phyloP scores from a whole-genome alignment of 2,888 invertebrate species.

The Pachymerium ferrugineum region DNA sequence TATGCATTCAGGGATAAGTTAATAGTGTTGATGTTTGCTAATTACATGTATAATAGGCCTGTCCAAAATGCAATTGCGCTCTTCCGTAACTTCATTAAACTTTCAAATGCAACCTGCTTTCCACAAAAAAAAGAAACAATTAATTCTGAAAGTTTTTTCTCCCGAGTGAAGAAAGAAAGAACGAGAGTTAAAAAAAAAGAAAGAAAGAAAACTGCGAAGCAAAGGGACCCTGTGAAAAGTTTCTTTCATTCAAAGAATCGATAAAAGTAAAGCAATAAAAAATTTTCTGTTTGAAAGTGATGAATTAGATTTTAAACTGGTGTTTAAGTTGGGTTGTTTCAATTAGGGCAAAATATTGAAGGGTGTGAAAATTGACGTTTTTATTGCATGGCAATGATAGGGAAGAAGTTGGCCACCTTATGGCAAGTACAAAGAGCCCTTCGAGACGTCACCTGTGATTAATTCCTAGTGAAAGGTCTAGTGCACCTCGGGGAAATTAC shows the following conservation, averaged over 20 bases:
- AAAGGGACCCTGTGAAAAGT: background rate
- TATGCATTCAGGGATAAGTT: background rate
- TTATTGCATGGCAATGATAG: constrained; percentile 21
- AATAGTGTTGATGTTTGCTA: background rate
- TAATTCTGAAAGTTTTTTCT: background rate
- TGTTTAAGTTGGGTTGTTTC: constrained; percentile 1
- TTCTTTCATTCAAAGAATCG: background rate
- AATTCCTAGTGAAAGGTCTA: constrained; percentile 18
- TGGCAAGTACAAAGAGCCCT: constrained; percentile 14
- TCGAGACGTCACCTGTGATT: constrained; percentile 21
- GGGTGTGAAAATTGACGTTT: constrained; percentile 3
- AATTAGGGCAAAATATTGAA: background rate
- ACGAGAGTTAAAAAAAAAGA: background rate
- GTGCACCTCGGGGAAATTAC: constrained; percentile 21
- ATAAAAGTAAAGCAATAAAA: constrained; percentile 15
- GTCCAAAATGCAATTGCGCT: constrained; percentile 6
- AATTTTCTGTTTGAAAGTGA: background rate
- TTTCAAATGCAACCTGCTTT: constrained; percentile 6
- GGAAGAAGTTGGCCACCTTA: constrained; percentile 6
- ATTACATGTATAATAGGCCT: constrained; percentile 15
- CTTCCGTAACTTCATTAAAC: constrained; percentile 18
- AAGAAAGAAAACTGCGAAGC: background rate
- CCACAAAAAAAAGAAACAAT: background rate
- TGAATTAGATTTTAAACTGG: constrained; percentile 18
- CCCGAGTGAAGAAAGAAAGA: background rate